Conservation (phyloP, 2,113 vertebrate genomes). For the Aix galericulata region DNA sequence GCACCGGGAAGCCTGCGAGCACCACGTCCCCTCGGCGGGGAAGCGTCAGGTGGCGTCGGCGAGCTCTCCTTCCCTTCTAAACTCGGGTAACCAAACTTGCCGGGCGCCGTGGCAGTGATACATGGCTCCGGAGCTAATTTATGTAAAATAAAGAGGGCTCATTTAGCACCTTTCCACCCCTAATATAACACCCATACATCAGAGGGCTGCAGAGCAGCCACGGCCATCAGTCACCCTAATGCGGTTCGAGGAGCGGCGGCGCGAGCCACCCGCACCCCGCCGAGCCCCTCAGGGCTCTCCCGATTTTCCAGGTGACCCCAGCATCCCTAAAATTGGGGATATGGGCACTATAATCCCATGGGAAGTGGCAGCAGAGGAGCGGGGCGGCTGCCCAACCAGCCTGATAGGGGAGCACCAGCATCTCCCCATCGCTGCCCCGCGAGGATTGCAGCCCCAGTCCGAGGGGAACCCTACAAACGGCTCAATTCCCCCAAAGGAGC, state of each 20-base stretch:
- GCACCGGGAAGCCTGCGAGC: neutral
- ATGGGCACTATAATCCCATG: neutral
- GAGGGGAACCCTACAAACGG: fast-evolving
- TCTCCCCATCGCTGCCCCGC: neutral
- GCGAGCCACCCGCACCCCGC: fast-evolving
- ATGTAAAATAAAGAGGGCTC: constrained; percentile 82
- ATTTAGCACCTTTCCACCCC: constrained; percentile 81
- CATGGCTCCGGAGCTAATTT: constrained; percentile 78
- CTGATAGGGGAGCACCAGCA: neutral
- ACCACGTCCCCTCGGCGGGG: neutral
- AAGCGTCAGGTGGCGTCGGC: neutral
- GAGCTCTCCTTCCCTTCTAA: neutral
- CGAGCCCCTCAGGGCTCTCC: neutral
- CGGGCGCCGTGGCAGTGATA: constrained; percentile 66
- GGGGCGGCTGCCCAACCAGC: neutral
- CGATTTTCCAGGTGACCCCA: neutral
- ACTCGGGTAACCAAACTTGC: constrained; percentile 54
- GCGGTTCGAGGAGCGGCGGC: neutral
- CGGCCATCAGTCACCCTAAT: constrained; percentile 61
- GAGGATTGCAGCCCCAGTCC: fast-evolving
- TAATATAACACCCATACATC: constrained; percentile 78
- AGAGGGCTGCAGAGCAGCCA: constrained; percentile 46
- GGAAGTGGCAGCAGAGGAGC: neutral
- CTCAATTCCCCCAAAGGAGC: neutral
- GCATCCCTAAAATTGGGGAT: neutral